Conservation (phyloP, 2,797 vertebrate genomes). For the Rhynchotus rufescens region DNA sequence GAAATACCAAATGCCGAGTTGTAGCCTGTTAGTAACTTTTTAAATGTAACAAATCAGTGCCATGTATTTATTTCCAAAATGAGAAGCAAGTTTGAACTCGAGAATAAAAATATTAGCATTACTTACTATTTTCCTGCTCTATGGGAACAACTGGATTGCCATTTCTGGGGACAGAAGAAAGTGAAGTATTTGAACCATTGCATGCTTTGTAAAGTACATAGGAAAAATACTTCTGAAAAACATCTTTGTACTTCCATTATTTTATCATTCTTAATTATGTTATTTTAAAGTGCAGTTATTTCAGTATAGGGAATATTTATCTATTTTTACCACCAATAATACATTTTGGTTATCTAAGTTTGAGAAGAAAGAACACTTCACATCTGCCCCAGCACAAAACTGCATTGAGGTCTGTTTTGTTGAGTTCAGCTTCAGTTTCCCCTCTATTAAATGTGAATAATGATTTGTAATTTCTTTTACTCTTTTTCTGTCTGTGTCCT, state of each 20-base stretch:
- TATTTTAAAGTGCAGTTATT: background rate
- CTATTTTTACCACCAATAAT: background rate
- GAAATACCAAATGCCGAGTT: background rate
- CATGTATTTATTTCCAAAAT: constrained; percentile 18
- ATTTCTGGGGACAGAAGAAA: constrained; percentile 81
- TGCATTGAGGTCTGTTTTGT: background rate
- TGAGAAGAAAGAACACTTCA: background rate
- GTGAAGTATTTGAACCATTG: constrained; percentile 49
- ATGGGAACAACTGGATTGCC: constrained; percentile 86
- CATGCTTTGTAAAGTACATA: constrained; percentile 37
- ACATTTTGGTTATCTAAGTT: background rate
- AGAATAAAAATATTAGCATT: background rate
- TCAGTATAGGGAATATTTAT: background rate
- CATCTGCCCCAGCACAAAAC: background rate
- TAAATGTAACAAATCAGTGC: background rate
- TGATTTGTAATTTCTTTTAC: background rate
- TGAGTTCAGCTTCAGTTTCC: background rate
- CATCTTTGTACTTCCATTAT: background rate
- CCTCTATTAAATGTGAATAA: background rate
- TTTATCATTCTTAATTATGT: background rate
- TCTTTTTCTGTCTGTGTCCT: background rate
- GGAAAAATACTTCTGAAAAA: background rate
- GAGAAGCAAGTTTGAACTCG: constrained; percentile 1
- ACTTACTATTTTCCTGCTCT: constrained; percentile 87
- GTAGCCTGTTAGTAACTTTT: background rate